Conservation (phyloP, 2,113 vertebrate genomes). For the Takifugu bimaculatus region DNA sequence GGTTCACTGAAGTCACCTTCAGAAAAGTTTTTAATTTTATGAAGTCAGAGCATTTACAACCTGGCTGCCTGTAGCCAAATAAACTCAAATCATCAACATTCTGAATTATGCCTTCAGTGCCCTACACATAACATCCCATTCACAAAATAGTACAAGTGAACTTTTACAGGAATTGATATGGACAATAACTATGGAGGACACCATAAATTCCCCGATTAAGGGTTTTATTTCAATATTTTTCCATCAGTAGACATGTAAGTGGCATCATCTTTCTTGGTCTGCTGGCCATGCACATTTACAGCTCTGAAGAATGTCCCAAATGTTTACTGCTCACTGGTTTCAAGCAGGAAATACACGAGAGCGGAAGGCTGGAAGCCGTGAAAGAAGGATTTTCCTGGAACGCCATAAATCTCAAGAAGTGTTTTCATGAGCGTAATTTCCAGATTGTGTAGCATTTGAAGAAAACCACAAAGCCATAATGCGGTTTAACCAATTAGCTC, state of each 20-base stretch:
- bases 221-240: constrained; percentile 59
- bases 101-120: constrained; percentile 1
- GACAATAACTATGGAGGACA: constrained; percentile 55
- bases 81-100: not conserved
- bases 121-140: constrained; percentile 26
- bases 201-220: constrained; percentile 46
- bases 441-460: constrained; percentile 8
- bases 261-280: constrained; percentile 44
- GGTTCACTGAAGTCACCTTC: not conserved
- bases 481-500: constrained; percentile 23
- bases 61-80: constrained; percentile 1
- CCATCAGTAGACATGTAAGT: constrained; percentile 41
- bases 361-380: not conserved
- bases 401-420: not conserved
- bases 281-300: constrained; percentile 51
- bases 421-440: constrained; percentile 6
- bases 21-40: no score
- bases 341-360: constrained; percentile 7
- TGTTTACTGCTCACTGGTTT: constrained; percentile 29
- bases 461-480: constrained; percentile 17
- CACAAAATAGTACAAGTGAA: constrained; percentile 30
- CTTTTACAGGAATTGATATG: constrained; percentile 62
- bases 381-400: no score
- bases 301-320: constrained; percentile 23
- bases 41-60: no score